These are phyloP conservation scores for Rallus crepitans DNA, from an alignment of 2,797 vertebrate genomes.

Conservation along the genomic window DNA sequence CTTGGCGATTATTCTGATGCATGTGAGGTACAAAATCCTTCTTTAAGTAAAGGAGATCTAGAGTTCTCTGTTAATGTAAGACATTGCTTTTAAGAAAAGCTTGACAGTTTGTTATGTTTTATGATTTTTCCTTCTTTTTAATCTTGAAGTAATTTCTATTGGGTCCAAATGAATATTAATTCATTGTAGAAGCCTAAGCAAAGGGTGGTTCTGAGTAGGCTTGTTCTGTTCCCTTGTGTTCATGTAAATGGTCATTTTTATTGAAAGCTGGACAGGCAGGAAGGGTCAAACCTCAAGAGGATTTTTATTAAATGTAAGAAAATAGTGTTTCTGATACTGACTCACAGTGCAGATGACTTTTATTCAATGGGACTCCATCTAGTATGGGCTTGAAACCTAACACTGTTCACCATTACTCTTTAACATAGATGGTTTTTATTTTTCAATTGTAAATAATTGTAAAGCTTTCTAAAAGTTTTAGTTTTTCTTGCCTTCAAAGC, in stretches of 20 bases:
- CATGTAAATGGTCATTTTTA: not conserved
- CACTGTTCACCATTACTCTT: not conserved
- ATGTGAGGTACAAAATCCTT: conserved; percentile 75
- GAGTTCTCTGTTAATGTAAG: not conserved
- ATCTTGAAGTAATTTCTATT: not conserved
- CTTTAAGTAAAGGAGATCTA: not conserved
- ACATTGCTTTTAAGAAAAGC: not conserved
- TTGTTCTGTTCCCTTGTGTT: not conserved
- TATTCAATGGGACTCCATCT: not conserved
- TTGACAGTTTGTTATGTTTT: not conserved
- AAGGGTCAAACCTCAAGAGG: not conserved
- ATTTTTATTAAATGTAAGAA: not conserved
- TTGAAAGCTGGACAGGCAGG: not conserved
- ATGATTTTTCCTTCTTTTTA: not conserved
- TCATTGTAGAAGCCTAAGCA: not conserved
- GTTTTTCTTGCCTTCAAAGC: not conserved
- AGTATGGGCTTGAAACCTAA: not conserved
- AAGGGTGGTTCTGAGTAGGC: not conserved
- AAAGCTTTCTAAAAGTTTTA: not conserved
- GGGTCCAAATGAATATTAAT: not conserved
- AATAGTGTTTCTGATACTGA: not conserved
- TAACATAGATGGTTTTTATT: not conserved
- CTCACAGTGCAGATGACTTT: not conserved
- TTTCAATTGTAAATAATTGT: not conserved
- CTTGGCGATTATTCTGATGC: conserved; percentile 72